These are phyloP conservation scores for Ranitomeya imitator DNA, from an alignment of 2,113 vertebrate genomes.

Conservation along the genomic window DNA sequence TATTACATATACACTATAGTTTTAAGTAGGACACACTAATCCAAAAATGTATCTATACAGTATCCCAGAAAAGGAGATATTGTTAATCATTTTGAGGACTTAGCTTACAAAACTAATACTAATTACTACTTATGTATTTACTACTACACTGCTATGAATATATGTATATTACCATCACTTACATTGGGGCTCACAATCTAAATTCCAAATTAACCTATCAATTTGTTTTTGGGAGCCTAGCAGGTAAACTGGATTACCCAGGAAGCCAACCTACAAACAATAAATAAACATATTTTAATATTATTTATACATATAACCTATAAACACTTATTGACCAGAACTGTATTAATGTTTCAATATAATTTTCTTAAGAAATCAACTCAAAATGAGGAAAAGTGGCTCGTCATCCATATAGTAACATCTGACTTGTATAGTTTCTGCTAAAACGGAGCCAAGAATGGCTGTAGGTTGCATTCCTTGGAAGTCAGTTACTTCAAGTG, in stretches of 20 bases:
- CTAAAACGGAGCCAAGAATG: slow-evolving; percentile 29
- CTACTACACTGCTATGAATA: too few relatives aligned
- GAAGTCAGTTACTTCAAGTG: slow-evolving; percentile 53
- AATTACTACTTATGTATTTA: too few relatives aligned
- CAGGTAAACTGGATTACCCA: too few relatives aligned
- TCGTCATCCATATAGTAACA: slow-evolving; percentile 16
- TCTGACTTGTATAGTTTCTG: slow-evolving; percentile 23
- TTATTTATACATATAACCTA: not conserved
- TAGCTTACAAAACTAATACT: not conserved
- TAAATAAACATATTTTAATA: not conserved
- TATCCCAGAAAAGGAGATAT: not conserved
- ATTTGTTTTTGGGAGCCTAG: too few relatives aligned
- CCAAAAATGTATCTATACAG: not conserved
- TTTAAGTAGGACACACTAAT: too few relatives aligned
- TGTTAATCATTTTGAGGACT: not conserved
- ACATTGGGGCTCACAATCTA: too few relatives aligned
- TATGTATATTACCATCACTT: too few relatives aligned
- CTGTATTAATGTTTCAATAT: not conserved
- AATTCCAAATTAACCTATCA: too few relatives aligned
- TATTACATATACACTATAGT: too few relatives aligned
- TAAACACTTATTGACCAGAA: not conserved
- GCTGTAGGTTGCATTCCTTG: slow-evolving; percentile 48
- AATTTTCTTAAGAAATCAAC: not conserved
- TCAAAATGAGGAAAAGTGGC: not conserved
- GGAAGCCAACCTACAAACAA: not conserved